Evolutionary conservation across 2,797 vertebrate genomes (phyloP).

Genomic region (Phyllotis vaccarum): DNA sequence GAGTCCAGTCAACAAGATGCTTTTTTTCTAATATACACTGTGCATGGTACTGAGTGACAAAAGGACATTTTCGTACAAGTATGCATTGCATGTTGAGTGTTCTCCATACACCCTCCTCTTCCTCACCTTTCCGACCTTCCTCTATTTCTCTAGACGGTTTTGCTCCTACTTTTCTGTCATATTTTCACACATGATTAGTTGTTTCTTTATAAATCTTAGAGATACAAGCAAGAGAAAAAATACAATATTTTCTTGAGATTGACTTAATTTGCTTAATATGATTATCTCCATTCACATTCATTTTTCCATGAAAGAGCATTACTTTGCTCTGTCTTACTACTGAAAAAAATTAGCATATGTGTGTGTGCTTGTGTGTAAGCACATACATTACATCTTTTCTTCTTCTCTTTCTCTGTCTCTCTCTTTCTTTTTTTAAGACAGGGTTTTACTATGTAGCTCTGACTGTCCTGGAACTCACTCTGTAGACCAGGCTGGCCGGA

Average conservation of each 20-base stretch:
- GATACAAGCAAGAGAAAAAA: background rate
- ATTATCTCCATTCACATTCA: background rate
- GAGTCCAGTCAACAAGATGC: background rate
- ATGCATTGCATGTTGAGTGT: no score
- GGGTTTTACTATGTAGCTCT: no score
- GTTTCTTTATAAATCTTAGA: background rate
- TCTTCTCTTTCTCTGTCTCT: no score
- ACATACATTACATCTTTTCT: no score
- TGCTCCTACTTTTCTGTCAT: background rate
- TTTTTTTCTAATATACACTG: background rate
- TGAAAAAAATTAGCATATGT: background rate
- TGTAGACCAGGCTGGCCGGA: no score
- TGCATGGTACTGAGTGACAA: background rate
- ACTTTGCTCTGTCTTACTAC: background rate
- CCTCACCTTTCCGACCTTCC: background rate
- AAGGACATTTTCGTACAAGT: background rate
- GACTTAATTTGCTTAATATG: background rate
- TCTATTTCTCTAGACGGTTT: background rate
- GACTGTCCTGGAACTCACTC: no score
- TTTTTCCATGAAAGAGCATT: background rate
- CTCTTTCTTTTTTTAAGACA: no score
- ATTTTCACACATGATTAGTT: background rate
- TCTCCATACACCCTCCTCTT: fast-evolving
- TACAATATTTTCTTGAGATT: background rate
- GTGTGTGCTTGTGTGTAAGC: background rate